Conservation (phyloP, 2,113 vertebrate species). For the Chamaea fasciata region DNA sequence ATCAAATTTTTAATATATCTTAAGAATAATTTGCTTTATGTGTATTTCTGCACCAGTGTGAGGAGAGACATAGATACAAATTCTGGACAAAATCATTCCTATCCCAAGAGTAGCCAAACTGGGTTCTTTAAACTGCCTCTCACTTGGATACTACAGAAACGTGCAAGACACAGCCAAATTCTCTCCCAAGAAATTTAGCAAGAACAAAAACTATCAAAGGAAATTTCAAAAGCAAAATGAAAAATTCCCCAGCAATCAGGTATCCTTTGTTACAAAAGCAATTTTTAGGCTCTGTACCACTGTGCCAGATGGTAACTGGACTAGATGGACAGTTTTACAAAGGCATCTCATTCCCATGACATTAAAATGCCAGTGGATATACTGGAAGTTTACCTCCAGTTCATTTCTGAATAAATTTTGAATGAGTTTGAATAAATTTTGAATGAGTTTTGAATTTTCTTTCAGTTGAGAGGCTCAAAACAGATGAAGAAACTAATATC, state of each 20-base stretch:
- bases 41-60: background rate
- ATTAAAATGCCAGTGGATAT: background rate
- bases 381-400: background rate
- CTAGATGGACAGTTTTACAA: background rate
- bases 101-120: background rate
- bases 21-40: background rate
- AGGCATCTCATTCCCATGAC: background rate
- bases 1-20: background rate
- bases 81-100: fast-evolving
- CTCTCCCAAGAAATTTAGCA: background rate
- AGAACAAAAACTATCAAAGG: background rate
- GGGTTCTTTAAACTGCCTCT: background rate
- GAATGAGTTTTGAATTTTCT: background rate
- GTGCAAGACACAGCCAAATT: background rate
- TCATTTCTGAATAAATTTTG: background rate
- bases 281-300: background rate
- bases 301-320: background rate
- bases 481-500: background rate
- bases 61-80: background rate
- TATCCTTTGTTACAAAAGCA: background rate
- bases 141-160: background rate
- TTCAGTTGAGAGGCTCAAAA: background rate
- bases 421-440: background rate
- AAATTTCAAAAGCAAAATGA: background rate
- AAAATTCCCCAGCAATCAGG: background rate